Base-by-base conservation (phyloP, 1,140 invertebrate species). In the Lucilia cuprina region DNA sequence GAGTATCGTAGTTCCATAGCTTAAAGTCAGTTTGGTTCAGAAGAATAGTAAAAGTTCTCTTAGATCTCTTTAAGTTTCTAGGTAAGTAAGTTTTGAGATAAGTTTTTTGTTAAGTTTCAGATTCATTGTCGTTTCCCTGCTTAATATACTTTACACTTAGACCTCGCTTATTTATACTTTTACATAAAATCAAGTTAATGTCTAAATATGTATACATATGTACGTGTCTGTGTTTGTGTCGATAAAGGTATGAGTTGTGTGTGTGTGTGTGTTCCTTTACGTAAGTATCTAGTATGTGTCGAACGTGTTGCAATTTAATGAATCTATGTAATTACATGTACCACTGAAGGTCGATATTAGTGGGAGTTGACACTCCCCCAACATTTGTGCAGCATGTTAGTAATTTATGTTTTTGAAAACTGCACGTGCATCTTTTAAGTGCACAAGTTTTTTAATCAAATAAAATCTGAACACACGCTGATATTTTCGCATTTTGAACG, bases 341-440 rank as follows among this genome's bases (percentile, higher is more conserved):
- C 65, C 65, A 70, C 19, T 70, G n/a, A 19, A 25, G 65, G n/a
- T 19, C 65, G 65, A 60, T 60, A 60, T 70, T 70, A 70, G 65
- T 21, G 55, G 65, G 65, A 70, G 65, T 70, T 21, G 65, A 21
- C 65, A 70, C 65, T 70, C 60, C 19, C 19, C 13, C 19, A 21
- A 70, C 77, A 80, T 80, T 49, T 49, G n/a, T 80, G 41, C 77
- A 80, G 47, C 77, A 80, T 47, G 77, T 80, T 49, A 49, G 41
- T 50, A 80, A 80, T 80, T 80, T 80, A 80, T 80, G 77, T 50
- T 70, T 78, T 30, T 3, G 74, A n/a, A 80, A 80, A 80, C 13
- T 80, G 41, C n/a, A 80, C 77, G 77, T 80, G 77, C 77, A 80
- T 80, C 77, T 49, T 80, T 77, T 80, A 30, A 80, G 75, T 78